Percentiles rank a stretch among this genome's conserved stretches.
These are phyloP conservation scores for Agapornis roseicollis DNA, from an alignment of 2,113 vertebrate genomes.

Conservation along the genomic window DNA sequence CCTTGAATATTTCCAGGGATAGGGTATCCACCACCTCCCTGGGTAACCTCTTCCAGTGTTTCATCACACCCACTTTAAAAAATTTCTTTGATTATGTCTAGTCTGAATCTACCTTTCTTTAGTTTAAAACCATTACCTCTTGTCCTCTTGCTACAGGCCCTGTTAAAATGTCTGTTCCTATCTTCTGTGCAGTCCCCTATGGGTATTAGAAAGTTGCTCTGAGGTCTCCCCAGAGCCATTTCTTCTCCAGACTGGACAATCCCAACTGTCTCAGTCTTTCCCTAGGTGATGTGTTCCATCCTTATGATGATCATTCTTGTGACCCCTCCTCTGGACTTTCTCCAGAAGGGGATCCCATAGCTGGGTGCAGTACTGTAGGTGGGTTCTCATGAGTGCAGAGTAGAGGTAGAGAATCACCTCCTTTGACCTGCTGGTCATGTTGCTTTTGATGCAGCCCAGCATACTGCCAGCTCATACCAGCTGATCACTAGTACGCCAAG, in stretches of 20 bases:
- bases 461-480: accelerated
- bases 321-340: accelerated
- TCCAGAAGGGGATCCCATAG: not conserved
- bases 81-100: not conserved
- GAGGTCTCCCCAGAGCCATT: not conserved
- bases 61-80: not conserved
- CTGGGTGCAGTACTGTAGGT: not conserved
- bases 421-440: accelerated
- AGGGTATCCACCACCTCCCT: accelerated
- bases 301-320: not conserved
- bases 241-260: not conserved
- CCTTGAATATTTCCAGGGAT: not conserved
- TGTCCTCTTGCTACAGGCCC: not conserved
- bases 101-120: not conserved
- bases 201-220: not conserved
- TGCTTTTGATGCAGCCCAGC: not conserved
- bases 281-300: not conserved
- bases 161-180: not conserved
- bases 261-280: not conserved
- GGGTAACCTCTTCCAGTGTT: not conserved
- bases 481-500: not conserved
- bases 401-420: not conserved
- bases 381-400: accelerated
- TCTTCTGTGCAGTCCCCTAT: not conserved
- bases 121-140: not conserved